These are phyloP conservation scores for Ceratotherium simum DNA, from an alignment of 2,113 vertebrate species.

Conservation along the genomic window DNA sequence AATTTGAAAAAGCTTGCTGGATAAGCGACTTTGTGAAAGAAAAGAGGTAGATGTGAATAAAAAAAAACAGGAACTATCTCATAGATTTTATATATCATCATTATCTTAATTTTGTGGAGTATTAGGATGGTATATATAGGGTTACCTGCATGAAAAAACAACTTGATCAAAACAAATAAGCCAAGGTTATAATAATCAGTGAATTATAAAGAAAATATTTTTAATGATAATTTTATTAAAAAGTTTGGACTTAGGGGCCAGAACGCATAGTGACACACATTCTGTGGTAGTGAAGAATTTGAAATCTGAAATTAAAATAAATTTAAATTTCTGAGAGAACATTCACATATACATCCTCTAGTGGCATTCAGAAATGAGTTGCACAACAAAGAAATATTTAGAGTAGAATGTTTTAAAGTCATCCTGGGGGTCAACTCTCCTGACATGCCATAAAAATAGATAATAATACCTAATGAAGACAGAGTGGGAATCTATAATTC, in stretches of 20 bases:
- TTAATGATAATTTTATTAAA: background rate
- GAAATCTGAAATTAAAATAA: background rate
- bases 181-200: background rate
- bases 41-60: background rate
- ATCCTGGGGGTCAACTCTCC: rapidly evolving
- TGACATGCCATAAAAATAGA: background rate
- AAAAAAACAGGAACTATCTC: background rate
- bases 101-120: background rate
- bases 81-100: background rate
- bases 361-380: background rate
- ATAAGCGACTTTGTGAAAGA: background rate
- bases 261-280: background rate
- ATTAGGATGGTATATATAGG: no score
- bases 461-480: background rate
- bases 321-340: background rate
- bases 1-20: background rate
- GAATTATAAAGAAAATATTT: no score
- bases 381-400: no score
- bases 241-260: background rate
- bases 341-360: background rate
- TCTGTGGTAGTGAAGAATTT: no score
- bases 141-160: background rate
- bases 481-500: background rate
- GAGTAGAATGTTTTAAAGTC: background rate
- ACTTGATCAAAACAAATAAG: background rate